Evolutionary conservation across 2,113 vertebrate genomes (phyloP).

Genomic region (Perca schrenkii): DNA sequence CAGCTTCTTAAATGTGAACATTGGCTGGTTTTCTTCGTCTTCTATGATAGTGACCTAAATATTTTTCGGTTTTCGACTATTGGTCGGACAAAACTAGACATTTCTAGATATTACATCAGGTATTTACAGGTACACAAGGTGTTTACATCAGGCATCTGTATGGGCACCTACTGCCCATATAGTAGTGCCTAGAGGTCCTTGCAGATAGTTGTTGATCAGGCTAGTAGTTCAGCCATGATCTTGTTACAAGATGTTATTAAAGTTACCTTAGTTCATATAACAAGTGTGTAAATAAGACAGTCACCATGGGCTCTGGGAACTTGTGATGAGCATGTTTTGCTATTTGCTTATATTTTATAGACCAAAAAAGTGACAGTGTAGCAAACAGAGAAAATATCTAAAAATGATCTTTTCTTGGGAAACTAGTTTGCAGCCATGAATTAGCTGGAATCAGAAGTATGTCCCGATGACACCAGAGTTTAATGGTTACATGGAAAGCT

Average conservation of each 20-base stretch:
- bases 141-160: too few species aligned
- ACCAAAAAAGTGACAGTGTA: background rate
- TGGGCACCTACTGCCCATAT: too few species aligned
- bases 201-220: too few species aligned
- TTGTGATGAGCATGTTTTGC: background rate
- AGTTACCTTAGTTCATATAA: too few species aligned
- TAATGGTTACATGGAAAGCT: conserved; percentile 43
- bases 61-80: background rate
- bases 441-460: conserved; percentile 16
- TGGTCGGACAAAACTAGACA: background rate
- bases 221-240: too few species aligned
- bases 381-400: background rate
- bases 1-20: background rate
- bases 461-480: conserved; percentile 25
- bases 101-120: background rate
- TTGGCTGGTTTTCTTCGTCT: background rate
- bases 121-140: too few species aligned
- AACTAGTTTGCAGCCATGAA: conserved; percentile 7
- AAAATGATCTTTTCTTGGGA: background rate
- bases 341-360: background rate
- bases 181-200: too few species aligned
- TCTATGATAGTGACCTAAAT: background rate
- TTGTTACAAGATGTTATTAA: too few species aligned
- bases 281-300: too few species aligned
- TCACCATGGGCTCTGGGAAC: background rate